A percentile compares a stretch with the other conserved stretches of the same genome.
These are phyloP conservation scores for Ctenopoma kingsleyae DNA, from an alignment of 2,797 vertebrate genomes.

Conservation along the genomic window DNA sequence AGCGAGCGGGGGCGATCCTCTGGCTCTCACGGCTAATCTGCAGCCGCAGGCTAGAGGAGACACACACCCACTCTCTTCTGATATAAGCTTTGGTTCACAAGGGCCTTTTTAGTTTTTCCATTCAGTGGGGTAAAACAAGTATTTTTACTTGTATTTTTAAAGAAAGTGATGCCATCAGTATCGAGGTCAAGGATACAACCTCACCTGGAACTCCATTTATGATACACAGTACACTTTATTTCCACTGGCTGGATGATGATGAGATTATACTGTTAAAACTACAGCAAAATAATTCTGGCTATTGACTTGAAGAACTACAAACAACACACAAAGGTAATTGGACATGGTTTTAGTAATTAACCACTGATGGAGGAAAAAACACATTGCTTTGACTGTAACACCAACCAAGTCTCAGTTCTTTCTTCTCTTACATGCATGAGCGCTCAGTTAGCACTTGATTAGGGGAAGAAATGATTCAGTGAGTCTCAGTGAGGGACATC, in stretches of 20 bases:
- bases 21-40: conserved; percentile 82
- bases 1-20: conserved; percentile 79
- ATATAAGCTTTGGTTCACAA: conserved; percentile 66
- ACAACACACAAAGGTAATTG: conserved; percentile 62
- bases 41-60: conserved; percentile 71
- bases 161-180: conserved; percentile 42
- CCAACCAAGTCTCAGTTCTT: conserved; percentile 38
- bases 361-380: conserved; percentile 42
- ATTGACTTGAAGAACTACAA: conserved; percentile 46
- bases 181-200: conserved; percentile 53
- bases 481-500: conserved; percentile 40
- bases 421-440: conserved; percentile 54
- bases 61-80: conserved; percentile 54
- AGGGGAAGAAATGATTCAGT: conserved; percentile 50
- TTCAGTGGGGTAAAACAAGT: conserved; percentile 38
- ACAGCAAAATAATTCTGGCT: conserved; percentile 28
- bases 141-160: conserved; percentile 4
- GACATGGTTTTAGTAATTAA: conserved; percentile 64
- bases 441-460: conserved; percentile 60
- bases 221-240: conserved; percentile 23
- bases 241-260: conserved; percentile 20
- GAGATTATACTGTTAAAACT: conserved; percentile 18
- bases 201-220: conserved; percentile 23
- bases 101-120: conserved; percentile 66
- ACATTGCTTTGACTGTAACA: conserved; percentile 47